Conservation (phyloP, 2,888 invertebrate species). For the Antheraea assamensis region DNA sequence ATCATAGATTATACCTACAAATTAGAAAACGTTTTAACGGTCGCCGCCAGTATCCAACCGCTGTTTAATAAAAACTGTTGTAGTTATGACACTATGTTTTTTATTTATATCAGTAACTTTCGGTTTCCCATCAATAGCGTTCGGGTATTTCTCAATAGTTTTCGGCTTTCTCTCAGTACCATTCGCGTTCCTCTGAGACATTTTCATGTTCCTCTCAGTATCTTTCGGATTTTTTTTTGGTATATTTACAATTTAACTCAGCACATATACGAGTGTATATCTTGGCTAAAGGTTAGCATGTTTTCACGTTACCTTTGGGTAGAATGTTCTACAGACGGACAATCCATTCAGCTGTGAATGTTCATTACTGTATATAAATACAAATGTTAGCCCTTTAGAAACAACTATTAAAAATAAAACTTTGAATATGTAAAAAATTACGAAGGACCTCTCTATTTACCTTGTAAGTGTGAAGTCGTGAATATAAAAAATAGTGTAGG, state of each 20-base stretch:
- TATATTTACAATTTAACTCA: too few species aligned
- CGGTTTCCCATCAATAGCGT: not conserved
- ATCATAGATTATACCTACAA: too few species aligned
- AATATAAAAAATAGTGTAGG: constrained; percentile 9
- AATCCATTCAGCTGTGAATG: not conserved
- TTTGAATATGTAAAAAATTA: not conserved
- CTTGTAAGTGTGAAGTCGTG: not conserved
- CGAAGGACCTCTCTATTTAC: not conserved
- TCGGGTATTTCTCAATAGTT: not conserved
- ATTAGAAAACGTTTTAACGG: too few species aligned
- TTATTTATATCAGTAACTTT: not conserved
- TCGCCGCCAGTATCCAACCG: too few species aligned
- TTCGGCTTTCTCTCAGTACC: not conserved
- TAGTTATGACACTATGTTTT: too few species aligned
- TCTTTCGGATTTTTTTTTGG: too few species aligned
- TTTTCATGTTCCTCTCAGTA: not conserved
- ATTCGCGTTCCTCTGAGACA: not conserved
- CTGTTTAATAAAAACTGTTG: too few species aligned
- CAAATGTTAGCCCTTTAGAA: too few species aligned
- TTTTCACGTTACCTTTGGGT: too few species aligned
- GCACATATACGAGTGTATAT: too few species aligned
- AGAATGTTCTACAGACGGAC: not conserved
- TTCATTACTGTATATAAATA: not conserved
- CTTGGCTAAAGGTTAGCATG: too few species aligned
- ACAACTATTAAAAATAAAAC: too few species aligned